phyloP scores from a whole-genome alignment of 2,113 vertebrate species.

The Mus musculus region DNA sequence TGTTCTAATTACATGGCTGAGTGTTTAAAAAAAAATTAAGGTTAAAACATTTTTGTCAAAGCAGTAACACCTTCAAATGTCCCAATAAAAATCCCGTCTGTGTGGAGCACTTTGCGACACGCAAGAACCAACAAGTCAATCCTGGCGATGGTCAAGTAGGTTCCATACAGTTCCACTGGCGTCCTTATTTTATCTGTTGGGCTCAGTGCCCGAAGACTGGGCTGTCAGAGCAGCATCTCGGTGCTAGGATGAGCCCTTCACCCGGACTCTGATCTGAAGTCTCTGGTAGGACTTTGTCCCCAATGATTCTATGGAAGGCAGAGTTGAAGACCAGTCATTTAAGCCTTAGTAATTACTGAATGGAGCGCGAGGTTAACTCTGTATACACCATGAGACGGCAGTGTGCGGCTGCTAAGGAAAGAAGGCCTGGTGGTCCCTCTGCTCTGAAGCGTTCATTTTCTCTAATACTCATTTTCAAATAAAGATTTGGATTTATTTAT shows the following conservation, averaged over 20 bases:
- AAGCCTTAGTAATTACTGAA: not conserved
- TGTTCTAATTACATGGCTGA: not conserved
- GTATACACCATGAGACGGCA: not conserved
- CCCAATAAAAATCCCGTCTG: not conserved
- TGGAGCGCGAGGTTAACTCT: not conserved
- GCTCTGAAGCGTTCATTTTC: not conserved
- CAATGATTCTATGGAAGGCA: not conserved
- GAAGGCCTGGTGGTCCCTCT: not conserved
- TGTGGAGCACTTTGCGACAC: not conserved
- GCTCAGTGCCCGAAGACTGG: not conserved
- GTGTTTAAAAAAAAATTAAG: not conserved
- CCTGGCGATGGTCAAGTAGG: not conserved
- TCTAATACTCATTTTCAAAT: not conserved
- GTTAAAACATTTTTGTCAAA: not conserved
- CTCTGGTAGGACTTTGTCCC: not conserved
- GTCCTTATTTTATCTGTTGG: not conserved
- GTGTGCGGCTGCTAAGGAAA: not conserved
- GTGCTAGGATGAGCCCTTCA: not conserved
- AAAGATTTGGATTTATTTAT: too few relatives aligned
- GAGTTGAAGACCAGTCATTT: not conserved
- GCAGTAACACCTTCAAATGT: not conserved
- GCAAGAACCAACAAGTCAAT: not conserved
- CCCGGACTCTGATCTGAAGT: not conserved
- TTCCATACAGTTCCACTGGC: not conserved
- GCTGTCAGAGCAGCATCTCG: not conserved